phyloP scores from a whole-genome alignment of 2,888 invertebrate genomes.

The Leptinotarsa tumamoca region DNA sequence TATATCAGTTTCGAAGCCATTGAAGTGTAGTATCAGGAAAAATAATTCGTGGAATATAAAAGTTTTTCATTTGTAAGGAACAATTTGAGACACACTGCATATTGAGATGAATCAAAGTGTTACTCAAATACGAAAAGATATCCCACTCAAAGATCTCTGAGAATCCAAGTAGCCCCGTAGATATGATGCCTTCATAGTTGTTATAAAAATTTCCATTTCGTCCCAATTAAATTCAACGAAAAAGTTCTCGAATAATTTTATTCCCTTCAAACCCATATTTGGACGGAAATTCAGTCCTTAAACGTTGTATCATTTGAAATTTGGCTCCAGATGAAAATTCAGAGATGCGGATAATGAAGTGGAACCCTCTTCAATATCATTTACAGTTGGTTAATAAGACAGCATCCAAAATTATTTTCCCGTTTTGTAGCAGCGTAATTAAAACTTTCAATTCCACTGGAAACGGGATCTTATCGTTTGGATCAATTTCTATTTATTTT shows the following conservation, averaged over 20 bases:
- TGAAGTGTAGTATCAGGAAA: no score
- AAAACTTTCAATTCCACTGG: background rate
- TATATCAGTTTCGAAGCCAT: no score
- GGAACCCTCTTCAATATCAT: background rate
- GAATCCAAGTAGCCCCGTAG: no score
- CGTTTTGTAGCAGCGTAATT: background rate
- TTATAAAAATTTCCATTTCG: background rate
- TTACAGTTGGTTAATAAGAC: conserved; percentile 10
- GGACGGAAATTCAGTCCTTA: background rate
- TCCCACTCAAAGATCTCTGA: no score
- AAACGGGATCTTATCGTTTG: background rate
- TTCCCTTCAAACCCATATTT: background rate
- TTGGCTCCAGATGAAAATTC: background rate
- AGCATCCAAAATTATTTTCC: background rate
- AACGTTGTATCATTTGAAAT: background rate
- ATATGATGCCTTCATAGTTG: no score
- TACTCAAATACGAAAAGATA: no score
- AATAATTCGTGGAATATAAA: no score
- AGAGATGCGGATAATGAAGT: background rate
- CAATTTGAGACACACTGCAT: no score
- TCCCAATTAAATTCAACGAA: background rate
- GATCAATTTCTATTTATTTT: background rate
- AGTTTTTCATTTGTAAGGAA: no score
- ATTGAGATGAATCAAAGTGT: no score
- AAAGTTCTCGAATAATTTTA: background rate